Conservation (phyloP, 2,888 invertebrate species). For the Anoncus sp. region DNA sequence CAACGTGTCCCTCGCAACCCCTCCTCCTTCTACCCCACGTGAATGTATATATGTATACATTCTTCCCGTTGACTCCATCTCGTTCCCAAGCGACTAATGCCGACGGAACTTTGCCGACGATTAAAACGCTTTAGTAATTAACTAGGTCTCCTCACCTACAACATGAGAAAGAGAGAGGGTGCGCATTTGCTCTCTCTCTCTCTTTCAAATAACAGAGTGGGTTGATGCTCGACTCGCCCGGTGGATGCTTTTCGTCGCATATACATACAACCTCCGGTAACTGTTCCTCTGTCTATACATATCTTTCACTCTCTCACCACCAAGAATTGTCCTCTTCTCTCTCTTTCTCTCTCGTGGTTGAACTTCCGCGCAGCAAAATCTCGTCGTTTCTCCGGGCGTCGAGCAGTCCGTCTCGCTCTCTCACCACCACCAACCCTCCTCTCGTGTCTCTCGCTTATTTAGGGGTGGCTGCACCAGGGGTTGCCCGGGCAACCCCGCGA, state of each 20-base stretch:
- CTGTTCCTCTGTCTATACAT: constrained; percentile 13
- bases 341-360: constrained; percentile 29
- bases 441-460: constrained; percentile 66
- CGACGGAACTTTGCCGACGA: constrained; percentile 82
- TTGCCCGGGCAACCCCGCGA: constrained; percentile 81
- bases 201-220: constrained; percentile 37
- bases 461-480: constrained; percentile 71
- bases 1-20: constrained; percentile 20
- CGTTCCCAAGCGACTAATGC: constrained; percentile 72
- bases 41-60: constrained; percentile 4
- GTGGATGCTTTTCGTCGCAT: constrained; percentile 40
- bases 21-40: constrained; percentile 3
- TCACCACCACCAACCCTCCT: constrained; percentile 3
- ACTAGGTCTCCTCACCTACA: constrained; percentile 82
- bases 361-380: constrained; percentile 52
- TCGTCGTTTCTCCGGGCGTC: constrained; percentile 44
- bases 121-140: constrained; percentile 84
- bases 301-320: constrained; percentile 18
- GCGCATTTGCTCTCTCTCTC: background rate
- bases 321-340: constrained; percentile 22
- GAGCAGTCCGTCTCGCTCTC: constrained; percentile 46
- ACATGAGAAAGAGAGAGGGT: constrained; percentile 29
- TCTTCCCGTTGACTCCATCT: constrained; percentile 42
- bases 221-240: constrained; percentile 53
- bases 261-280: constrained; percentile 24